phyloP scores from a whole-genome alignment of 2,888 invertebrate genomes.

The Nemoura dubitans region DNA sequence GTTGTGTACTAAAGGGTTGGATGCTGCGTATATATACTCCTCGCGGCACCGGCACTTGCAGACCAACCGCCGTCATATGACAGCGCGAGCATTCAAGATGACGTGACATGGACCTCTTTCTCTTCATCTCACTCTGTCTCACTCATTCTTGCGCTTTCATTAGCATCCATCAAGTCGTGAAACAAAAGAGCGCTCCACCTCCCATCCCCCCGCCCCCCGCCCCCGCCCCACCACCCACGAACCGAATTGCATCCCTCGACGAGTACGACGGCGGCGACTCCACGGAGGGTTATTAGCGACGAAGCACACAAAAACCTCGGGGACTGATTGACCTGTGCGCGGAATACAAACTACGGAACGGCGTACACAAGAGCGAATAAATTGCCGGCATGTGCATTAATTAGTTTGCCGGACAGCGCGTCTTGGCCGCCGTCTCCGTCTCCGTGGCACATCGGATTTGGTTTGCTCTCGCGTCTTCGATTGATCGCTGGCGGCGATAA shows the following conservation, averaged over 20 bases:
- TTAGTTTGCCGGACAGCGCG: background rate
- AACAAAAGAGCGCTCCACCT: constrained; percentile 53
- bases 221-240: constrained; percentile 50
- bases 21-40: constrained; percentile 28
- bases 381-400: background rate
- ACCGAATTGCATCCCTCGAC: constrained; percentile 21
- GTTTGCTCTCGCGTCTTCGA: background rate
- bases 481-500: background rate
- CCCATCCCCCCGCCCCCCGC: constrained; percentile 60
- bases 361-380: background rate
- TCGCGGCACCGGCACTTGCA: constrained; percentile 46
- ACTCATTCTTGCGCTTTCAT: constrained; percentile 49
- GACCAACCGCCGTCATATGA: constrained; percentile 49
- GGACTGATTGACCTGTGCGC: background rate
- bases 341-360: background rate
- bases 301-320: background rate
- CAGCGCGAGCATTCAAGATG: constrained; percentile 48
- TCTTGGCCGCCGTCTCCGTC: background rate
- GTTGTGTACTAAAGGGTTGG: constrained; percentile 40
- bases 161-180: constrained; percentile 52
- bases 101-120: constrained; percentile 46
- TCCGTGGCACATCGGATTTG: background rate
- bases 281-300: constrained; percentile 29
- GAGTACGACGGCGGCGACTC: background rate
- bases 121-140: constrained; percentile 9